phyloP scores from a whole-genome alignment of 2,888 invertebrate genomes.

The Oxytorus armatus region DNA sequence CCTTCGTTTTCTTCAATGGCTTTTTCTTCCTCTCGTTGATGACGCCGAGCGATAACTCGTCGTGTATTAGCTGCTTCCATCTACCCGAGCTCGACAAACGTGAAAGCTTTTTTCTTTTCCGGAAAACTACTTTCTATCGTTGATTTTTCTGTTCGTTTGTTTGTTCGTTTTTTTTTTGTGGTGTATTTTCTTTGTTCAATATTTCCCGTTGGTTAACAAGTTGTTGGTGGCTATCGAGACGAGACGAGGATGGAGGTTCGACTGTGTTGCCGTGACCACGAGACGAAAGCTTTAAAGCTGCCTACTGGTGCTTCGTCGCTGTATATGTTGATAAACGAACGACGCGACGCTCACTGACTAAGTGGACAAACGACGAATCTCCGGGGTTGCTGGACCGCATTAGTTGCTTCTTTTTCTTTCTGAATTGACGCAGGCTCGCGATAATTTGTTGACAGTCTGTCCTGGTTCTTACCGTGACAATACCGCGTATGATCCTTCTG shows the following conservation, averaged over 20 bases:
- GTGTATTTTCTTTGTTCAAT: not conserved
- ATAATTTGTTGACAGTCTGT: too few relatives aligned
- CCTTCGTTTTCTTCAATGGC: not conserved
- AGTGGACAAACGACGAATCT: not conserved
- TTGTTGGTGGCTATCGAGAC: not conserved
- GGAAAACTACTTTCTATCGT: not conserved
- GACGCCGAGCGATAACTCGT: constrained; percentile 34
- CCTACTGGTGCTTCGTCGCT: not conserved
- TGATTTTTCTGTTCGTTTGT: too few relatives aligned
- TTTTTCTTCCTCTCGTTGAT: constrained; percentile 36
- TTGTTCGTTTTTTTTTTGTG: not conserved
- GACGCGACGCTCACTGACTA: not conserved
- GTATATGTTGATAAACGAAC: constrained; percentile 10
- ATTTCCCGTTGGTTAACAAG: not conserved
- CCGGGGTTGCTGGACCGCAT: not conserved
- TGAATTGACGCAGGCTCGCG: not conserved
- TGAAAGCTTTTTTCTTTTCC: constrained; percentile 23
- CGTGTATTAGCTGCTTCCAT: constrained; percentile 58
- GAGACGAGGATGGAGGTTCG: constrained; percentile 28
- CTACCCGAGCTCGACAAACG: constrained; percentile 56
- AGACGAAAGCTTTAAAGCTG: constrained; percentile 51
- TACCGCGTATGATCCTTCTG: too few relatives aligned
- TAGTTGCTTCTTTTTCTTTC: not conserved
- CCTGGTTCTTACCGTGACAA: too few relatives aligned
- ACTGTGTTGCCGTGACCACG: constrained; percentile 28